Evolutionary conservation across 1,140 invertebrate species (phyloP), one percentile per base, ranked within the genome.

Genomic region (Trichogramma pretiosum): DNA sequence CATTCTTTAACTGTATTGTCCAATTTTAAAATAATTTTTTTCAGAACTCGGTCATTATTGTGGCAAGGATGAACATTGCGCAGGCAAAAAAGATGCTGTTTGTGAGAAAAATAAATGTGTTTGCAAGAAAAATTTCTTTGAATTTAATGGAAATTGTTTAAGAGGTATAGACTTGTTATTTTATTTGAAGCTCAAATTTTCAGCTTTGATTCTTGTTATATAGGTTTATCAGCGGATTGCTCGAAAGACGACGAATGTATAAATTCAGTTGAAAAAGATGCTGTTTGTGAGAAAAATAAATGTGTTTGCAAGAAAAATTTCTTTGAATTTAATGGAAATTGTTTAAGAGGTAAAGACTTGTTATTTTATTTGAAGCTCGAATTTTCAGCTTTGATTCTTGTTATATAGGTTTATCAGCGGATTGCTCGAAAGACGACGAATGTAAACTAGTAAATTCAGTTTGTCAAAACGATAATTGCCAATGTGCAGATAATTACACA

Each of bases 281-380:
- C 57, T 0, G 14, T 28, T 39, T 63, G 61, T 33, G 8, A 18
- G 0, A 14, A 48, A 5, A 8, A 44, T 3, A 21, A 16, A n/a
- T 64, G 62, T 24, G 2, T 36, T 17, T 65, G 62, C 23, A 7
- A 10, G 1, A 43, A 56, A 1, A 42, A 43, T 46, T 51, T 59
- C 37, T 63, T 53, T 28, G 33, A 48, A 16, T 34, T 23, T 0
- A 10, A 55, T 0, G 28, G 44, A 3, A 3, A 17, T 5, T 59
- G 59, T 38, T 8, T 38, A 11, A 0, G 44, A 51, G 58, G 58
- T 59, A 49, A n/a, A n/a, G 50, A 26, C 26, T 16, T 10, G 33
- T 44, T 18, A 26, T 7, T 26, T 33, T 22, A 32, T 11, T 43
- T 2, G 5, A 34, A n/a, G n/a, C 7, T 17, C 2, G n/a, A n/a